A percentile compares a stretch with the other conserved stretches of the same genome.
Conservation (phyloP, 2,888 invertebrate genomes). For the Reticulitermes lucifugus region DNA sequence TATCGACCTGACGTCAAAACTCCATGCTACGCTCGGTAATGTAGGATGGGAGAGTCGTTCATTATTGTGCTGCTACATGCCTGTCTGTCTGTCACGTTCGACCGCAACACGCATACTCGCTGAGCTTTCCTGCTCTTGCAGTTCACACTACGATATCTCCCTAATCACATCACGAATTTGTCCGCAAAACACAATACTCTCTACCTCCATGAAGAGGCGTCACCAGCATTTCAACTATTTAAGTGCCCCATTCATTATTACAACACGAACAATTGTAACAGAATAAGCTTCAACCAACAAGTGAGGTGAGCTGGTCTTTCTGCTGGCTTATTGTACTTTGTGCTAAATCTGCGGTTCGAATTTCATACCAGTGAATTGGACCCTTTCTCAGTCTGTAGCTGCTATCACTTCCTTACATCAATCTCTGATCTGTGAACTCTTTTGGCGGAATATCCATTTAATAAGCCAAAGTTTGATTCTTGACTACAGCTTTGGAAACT, state of each 20-base stretch:
- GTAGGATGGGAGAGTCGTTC: no score
- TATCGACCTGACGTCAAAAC: no score
- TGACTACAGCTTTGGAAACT: not conserved
- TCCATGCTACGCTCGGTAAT: no score
- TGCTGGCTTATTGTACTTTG: not conserved
- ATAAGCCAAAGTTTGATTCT: not conserved
- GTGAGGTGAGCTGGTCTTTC: not conserved
- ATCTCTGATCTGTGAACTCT: not conserved
- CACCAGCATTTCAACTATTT: not conserved
- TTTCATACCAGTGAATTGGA: not conserved
- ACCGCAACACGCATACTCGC: not conserved
- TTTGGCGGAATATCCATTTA: not conserved
- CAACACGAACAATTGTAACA: not conserved
- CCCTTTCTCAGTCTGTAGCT: not conserved
- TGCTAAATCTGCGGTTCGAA: not conserved
- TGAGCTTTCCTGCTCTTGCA: not conserved
- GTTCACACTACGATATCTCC: not conserved
- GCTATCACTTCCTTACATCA: not conserved
- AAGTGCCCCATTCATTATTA: conserved; percentile 13
- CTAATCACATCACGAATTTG: not conserved
- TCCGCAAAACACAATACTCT: no score
- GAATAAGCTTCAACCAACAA: not conserved
- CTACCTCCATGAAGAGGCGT: no score
- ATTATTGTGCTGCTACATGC: no score
- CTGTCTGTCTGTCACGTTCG: no score